These are phyloP conservation scores for Drosophila mulleri DNA, from an alignment of 2,888 invertebrate species.

Conservation along the genomic window DNA sequence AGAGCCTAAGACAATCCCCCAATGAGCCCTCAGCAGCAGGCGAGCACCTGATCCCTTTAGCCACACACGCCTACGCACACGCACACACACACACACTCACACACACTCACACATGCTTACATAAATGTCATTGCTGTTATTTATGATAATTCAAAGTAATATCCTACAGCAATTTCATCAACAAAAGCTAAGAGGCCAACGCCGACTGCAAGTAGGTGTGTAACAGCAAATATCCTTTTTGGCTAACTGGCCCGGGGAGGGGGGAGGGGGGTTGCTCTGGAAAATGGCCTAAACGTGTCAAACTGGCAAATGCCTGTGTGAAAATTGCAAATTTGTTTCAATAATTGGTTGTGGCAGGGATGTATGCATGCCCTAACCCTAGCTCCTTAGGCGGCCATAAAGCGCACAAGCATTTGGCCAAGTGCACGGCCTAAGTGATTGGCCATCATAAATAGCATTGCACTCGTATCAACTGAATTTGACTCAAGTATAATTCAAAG, in stretches of 20 bases:
- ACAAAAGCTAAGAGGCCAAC: conserved; percentile 56
- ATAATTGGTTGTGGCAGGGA: conserved; percentile 58
- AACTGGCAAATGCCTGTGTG: conserved; percentile 62
- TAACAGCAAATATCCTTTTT: conserved; percentile 67
- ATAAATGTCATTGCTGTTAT: conserved; percentile 55
- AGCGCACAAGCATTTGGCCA: conserved; percentile 7
- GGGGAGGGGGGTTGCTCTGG: too few species aligned
- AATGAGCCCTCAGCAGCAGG: conserved; percentile 28
- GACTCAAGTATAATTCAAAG: too few species aligned
- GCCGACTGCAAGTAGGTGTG: conserved; percentile 31
- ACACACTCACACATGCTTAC: conserved; percentile 14
- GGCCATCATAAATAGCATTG: conserved; percentile 5
- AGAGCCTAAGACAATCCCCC: conserved; percentile 30
- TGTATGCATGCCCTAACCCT: conserved; percentile 10
- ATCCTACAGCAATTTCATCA: conserved; percentile 78
- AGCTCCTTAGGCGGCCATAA: conserved; percentile 17
- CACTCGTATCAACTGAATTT: not conserved
- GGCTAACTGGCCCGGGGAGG: conserved; percentile 29
- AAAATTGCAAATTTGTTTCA: conserved; percentile 72
- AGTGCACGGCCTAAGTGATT: conserved; percentile 2
- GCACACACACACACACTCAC: conserved; percentile 7
- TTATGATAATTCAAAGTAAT: conserved; percentile 79
- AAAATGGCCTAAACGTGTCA: conserved; percentile 72
- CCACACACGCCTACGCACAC: conserved; percentile 11
- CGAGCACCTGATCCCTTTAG: conserved; percentile 62